Evolutionary conservation across 1,140 invertebrate species (phyloP), one percentile per base, ranked within the genome.

Genomic region (Drosophila sproati): DNA sequence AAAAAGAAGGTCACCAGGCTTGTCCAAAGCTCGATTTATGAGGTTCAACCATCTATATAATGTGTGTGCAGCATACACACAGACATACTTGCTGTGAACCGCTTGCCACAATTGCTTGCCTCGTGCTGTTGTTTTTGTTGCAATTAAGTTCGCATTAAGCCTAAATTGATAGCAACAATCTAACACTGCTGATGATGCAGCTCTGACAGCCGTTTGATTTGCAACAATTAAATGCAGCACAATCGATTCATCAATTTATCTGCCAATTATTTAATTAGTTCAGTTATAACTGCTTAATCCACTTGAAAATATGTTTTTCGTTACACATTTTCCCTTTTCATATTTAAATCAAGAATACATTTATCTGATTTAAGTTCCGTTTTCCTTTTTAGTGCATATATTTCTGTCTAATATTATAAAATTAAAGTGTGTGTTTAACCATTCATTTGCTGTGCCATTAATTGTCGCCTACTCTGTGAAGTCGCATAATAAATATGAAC

Each of bases 71-170:
- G 47, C 71, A 43, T 59, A 48, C 52, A 52, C 60, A 69, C 48
- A 71, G 72, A 64, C 48, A 52, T 56, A 60, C 72, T 75, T 75
- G 72, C 52, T 35, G 52, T 64, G 76, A 73, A 75, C 75, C 74
- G 51, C 43, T 47, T 31, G 52, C 56, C 50, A 2, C n/a, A 28
- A 35, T 20, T 47, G 10, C 39, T 72, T 72, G 29, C 7, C 12
- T 35, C 62, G 4, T 47, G 8, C 7, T 51, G 20, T 32, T 57
- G 50, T 29, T 45, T 51, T 76, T 69, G 78, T 79, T 79, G 78
- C 73, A 88, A 87, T 87, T 87, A 87, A 89, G 83, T 83, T 87
- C 73, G 80, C 85, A 88, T 88, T 88, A 83, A 83, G 80, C 73
- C 83, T 80, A 89, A 89, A 88, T 87, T 87, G 82, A 73, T 72